phyloP scores from a whole-genome alignment of 2,797 vertebrate genomes.

The Cryptoprocta ferox region DNA sequence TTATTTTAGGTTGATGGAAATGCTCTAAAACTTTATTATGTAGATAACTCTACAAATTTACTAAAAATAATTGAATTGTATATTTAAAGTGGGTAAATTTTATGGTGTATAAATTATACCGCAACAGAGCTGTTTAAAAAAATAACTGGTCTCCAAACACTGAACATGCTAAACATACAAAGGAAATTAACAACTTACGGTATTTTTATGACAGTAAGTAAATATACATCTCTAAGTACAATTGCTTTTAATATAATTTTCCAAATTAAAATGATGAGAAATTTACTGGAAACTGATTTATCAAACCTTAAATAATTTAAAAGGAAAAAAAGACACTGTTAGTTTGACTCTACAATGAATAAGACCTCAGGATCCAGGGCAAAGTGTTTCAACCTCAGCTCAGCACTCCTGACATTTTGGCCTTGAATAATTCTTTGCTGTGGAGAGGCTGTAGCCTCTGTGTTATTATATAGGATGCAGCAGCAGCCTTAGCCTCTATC shows the following conservation, averaged over 20 bases:
- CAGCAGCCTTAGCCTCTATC: background rate
- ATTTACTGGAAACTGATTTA: background rate
- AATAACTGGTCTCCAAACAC: background rate
- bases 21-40: background rate
- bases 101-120: background rate
- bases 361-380: background rate
- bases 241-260: slow-evolving; percentile 29
- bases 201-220: slow-evolving; percentile 12
- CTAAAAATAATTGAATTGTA: background rate
- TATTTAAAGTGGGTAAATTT: background rate
- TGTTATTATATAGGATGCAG: background rate
- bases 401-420: background rate
- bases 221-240: background rate
- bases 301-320: slow-evolving; percentile 41
- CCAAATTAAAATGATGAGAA: slow-evolving; percentile 37
- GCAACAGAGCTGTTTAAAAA: slow-evolving; percentile 21
- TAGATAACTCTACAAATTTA: background rate
- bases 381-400: background rate
- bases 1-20: background rate
- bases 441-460: background rate
- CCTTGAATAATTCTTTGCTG: background rate
- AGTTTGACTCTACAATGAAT: background rate
- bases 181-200: background rate
- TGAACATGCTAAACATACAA: slow-evolving; percentile 25
- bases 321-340: background rate